Evolutionary conservation across 2,113 vertebrate species (phyloP), one percentile per base, ranked within the genome.

Genomic region (Onychorhynchus coronatus): DNA sequence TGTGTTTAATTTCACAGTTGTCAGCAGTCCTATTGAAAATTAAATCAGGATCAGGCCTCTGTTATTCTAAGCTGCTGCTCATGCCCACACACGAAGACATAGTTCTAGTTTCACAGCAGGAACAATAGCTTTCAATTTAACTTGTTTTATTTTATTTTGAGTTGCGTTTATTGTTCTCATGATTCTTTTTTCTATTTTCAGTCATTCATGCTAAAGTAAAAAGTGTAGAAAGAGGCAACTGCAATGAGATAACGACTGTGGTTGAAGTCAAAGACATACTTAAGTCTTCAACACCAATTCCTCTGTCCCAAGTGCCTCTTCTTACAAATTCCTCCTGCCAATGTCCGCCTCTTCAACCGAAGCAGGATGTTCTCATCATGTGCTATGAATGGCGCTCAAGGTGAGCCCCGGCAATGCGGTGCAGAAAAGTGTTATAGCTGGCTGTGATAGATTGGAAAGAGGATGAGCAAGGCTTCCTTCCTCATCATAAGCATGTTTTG

Each of bases 181-280:
- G 3, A 71, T 9, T 50, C 23, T 75, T 0, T 82, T 88, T 96
- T 93, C 85, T 53, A 37, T 85, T 94, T 96, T 55, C 94, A 99
- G 98, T 98, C 91, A 98, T 99, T 88, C 98, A 98, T 3, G 98
- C 98, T 56, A 98, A 98, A 97, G 98, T 98, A 44, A 99, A 98
- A 97, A 98, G 96, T 0, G 25, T 98, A 59, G 98, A 98, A 94
- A 98, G 98, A 93, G 98, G 98, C 37, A 98, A 97, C 62, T 99
- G 98, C 94, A 98, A 98, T 3, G 98, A 99, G 92, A 76, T 98
- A 50, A 98, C 98, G 0, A 99, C 98, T 2, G 89, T 98, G 85
- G 98, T 99, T 53, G 98, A 99, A 44, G 98, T 99, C 35, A 98
- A 97, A 82, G 98, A 98, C 81, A 98, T 97, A 39, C 96, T 98